phyloP scores from a whole-genome alignment of 2,797 vertebrate species.

The Zenarchopterus dispar region DNA sequence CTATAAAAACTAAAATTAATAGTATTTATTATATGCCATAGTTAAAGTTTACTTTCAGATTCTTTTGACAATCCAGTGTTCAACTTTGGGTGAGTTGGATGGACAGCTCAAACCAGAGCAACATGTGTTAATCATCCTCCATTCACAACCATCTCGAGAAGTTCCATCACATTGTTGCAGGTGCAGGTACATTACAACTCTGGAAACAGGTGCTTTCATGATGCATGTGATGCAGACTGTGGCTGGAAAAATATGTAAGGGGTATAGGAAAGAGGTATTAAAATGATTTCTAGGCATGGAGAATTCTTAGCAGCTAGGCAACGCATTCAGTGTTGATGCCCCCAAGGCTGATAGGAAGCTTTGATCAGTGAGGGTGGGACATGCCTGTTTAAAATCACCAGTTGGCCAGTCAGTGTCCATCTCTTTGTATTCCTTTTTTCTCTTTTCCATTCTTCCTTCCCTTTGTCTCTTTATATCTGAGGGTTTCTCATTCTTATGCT shows the following conservation, averaged over 20 bases:
- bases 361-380: constrained; percentile 78
- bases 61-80: constrained; percentile 34
- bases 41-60: constrained; percentile 23
- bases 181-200: constrained; percentile 6
- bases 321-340: constrained; percentile 64
- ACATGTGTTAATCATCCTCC: constrained; percentile 16
- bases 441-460: constrained; percentile 27
- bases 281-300: constrained; percentile 59
- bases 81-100: constrained; percentile 8
- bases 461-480: constrained; percentile 16
- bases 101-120: constrained; percentile 2
- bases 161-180: constrained; percentile 4
- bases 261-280: constrained; percentile 42
- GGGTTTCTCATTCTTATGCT: constrained; percentile 10
- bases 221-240: constrained; percentile 32
- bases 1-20: constrained; percentile 10
- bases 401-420: constrained; percentile 46
- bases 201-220: constrained; percentile 34
- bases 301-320: constrained; percentile 68
- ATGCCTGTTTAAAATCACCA: constrained; percentile 74
- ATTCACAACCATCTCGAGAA: constrained; percentile 42
- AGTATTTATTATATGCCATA: constrained; percentile 1
- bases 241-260: constrained; percentile 44
- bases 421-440: constrained; percentile 66
- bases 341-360: constrained; percentile 73